These are phyloP conservation scores for Hymenopus coronatus DNA, from an alignment of 2,888 invertebrate genomes.

Conservation along the genomic window DNA sequence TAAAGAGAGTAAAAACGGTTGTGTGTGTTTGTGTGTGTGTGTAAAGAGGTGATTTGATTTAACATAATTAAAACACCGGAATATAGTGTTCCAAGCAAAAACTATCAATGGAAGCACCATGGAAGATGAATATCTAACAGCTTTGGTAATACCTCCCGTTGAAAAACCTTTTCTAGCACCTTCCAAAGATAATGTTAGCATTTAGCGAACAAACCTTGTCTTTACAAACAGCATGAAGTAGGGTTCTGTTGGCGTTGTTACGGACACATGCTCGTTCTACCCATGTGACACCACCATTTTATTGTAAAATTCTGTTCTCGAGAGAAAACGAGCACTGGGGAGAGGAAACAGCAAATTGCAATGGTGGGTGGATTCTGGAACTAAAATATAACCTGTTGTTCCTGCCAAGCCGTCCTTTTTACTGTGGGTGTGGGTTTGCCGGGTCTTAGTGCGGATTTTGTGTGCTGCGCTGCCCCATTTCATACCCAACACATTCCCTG, in stretches of 20 bases:
- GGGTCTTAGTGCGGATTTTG: not conserved
- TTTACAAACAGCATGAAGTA: not conserved
- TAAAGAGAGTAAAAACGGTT: too few relatives aligned
- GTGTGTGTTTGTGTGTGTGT: too few relatives aligned
- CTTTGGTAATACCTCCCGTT: too few relatives aligned
- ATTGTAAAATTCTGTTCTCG: not conserved
- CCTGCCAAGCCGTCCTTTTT: not conserved
- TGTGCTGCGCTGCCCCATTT: not conserved
- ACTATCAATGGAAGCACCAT: too few relatives aligned
- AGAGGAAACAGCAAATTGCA: not conserved
- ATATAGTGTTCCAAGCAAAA: too few relatives aligned
- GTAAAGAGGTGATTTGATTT: too few relatives aligned
- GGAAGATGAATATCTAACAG: too few relatives aligned
- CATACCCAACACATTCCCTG: not conserved
- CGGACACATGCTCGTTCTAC: not conserved
- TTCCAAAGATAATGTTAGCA: too few relatives aligned
- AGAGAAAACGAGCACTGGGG: not conserved
- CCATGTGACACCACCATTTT: not conserved
- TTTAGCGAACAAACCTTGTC: too few relatives aligned
- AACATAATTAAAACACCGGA: too few relatives aligned
- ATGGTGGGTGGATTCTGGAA: not conserved
- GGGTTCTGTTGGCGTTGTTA: not conserved
- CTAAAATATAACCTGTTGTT: not conserved
- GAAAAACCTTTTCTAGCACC: too few relatives aligned
- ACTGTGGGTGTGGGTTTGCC: not conserved